These are phyloP conservation scores for Scortum barcoo DNA, from an alignment of 2,113 vertebrate species.

Conservation along the genomic window DNA sequence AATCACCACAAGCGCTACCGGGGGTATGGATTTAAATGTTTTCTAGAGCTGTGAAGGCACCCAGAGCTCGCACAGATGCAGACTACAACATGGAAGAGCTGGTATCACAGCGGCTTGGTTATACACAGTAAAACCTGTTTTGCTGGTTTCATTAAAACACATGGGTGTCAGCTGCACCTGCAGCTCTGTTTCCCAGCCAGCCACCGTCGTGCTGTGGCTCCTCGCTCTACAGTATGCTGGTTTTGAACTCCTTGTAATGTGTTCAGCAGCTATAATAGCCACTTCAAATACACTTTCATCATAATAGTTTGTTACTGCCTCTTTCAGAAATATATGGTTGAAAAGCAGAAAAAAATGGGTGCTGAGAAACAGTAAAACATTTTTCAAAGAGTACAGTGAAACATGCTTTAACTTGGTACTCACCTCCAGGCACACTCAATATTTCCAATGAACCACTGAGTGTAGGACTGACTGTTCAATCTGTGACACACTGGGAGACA, in stretches of 20 bases:
- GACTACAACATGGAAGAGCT: slow-evolving; percentile 27
- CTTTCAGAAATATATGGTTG: not conserved
- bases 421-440: slow-evolving; percentile 33
- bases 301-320: not conserved
- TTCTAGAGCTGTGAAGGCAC: slow-evolving; percentile 8
- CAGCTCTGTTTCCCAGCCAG: slow-evolving; percentile 63
- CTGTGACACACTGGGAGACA: not conserved
- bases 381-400: slow-evolving; percentile 17
- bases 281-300: slow-evolving; percentile 22
- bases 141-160: slow-evolving; percentile 70
- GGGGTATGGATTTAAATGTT: slow-evolving; percentile 38
- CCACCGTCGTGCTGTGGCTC: slow-evolving; percentile 20
- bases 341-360: not conserved
- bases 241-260: slow-evolving; percentile 11
- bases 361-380: not conserved
- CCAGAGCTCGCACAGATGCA: slow-evolving; percentile 21
- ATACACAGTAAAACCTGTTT: slow-evolving; percentile 76
- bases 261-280: not conserved
- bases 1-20: slow-evolving; percentile 30
- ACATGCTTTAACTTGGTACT: slow-evolving; percentile 61
- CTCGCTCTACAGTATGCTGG: not conserved
- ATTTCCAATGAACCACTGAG: slow-evolving; percentile 20
- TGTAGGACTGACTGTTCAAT: slow-evolving; percentile 5
- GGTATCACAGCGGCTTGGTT: slow-evolving; percentile 47
- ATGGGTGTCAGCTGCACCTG: slow-evolving; percentile 76